These are phyloP conservation scores for Myzus persicae DNA, from an alignment of 1,140 invertebrate genomes.

Conservation along the genomic window DNA sequence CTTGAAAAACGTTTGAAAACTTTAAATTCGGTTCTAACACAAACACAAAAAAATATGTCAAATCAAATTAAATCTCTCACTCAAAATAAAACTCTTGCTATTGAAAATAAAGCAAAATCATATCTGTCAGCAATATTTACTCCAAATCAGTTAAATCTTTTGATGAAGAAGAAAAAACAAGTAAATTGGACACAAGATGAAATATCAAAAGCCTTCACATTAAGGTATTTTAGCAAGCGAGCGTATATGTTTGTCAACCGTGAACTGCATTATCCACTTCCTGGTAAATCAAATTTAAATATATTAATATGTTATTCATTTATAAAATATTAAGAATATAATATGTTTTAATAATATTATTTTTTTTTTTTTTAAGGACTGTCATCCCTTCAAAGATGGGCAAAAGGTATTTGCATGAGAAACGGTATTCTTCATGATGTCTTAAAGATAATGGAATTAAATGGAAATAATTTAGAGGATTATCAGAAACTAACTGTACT, in stretches of 20 bases:
- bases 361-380: neutral
- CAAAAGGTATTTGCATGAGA: neutral
- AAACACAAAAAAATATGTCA: neutral
- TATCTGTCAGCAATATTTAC: neutral
- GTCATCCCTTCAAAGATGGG: neutral
- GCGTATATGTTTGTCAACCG: neutral
- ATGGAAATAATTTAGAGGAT: neutral
- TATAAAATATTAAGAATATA: neutral
- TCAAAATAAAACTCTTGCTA: neutral
- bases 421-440: neutral
- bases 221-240: neutral
- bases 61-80: neutral
- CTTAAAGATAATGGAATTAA: neutral
- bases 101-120: neutral
- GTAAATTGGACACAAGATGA: neutral
- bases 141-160: neutral
- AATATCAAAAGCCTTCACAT: conserved; percentile 1
- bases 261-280: neutral
- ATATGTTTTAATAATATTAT: neutral
- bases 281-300: neutral
- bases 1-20: neutral
- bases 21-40: neutral
- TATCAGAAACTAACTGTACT: neutral
- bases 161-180: neutral
- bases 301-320: neutral